A percentile compares a stretch with the other conserved stretches of the same genome.
Conservation (phyloP, 2,888 invertebrate genomes). For the Melikaiella ostensackeni region DNA sequence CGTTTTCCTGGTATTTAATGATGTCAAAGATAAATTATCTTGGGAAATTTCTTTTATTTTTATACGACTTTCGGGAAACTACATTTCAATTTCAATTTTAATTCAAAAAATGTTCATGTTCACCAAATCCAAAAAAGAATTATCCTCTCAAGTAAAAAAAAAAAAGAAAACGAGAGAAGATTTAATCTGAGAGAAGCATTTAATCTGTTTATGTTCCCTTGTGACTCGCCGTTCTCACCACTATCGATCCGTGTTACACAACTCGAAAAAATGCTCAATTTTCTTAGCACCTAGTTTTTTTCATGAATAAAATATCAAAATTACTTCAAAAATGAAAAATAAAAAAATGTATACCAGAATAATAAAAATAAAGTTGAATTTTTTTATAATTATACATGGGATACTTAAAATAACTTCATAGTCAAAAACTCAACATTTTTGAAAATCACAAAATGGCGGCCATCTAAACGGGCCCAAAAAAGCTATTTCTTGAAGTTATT, state of each 20-base stretch:
- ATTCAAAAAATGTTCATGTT: not conserved
- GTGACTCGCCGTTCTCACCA: conserved; percentile 57
- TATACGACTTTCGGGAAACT: not conserved
- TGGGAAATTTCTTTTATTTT: not conserved
- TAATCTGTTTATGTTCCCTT: conserved; percentile 65
- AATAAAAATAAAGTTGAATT: not conserved
- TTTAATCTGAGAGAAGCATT: conserved; percentile 63
- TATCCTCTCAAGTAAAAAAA: not conserved
- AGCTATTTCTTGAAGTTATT: too few species aligned
- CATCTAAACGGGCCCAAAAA: too few species aligned
- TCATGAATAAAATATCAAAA: not conserved
- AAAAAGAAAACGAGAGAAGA: not conserved
- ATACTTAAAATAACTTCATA: too few species aligned
- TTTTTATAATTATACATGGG: too few species aligned
- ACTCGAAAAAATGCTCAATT: conserved; percentile 47
- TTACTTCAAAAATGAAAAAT: too few species aligned
- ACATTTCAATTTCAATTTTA: not conserved
- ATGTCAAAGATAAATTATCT: not conserved
- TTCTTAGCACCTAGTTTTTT: not conserved
- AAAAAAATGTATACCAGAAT: not conserved
- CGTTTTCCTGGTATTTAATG: not conserved
- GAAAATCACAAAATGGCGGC: too few species aligned
- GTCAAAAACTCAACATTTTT: too few species aligned
- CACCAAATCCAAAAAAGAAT: not conserved
- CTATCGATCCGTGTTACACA: conserved; percentile 62